These are phyloP conservation scores for Scrobipalpa costella DNA, from an alignment of 2,888 invertebrate species.

Conservation along the genomic window DNA sequence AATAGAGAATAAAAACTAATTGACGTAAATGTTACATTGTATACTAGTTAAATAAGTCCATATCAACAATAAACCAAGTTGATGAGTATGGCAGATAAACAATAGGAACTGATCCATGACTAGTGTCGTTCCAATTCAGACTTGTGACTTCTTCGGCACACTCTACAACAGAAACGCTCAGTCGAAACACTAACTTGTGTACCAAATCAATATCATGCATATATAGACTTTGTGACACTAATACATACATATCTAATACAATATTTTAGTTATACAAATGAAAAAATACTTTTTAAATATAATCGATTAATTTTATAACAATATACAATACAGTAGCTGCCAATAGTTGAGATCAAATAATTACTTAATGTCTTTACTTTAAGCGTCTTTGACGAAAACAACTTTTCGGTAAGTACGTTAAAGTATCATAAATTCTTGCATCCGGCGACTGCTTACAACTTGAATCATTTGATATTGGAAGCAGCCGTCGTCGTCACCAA, in stretches of 20 bases:
- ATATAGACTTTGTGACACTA: slow-evolving; percentile 36
- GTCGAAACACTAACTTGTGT: slow-evolving; percentile 59
- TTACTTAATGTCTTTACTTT: slow-evolving; percentile 45
- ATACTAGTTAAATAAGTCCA: slow-evolving; percentile 12
- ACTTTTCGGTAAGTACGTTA: slow-evolving; percentile 23
- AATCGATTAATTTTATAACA: slow-evolving; percentile 36
- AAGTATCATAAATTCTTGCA: slow-evolving; percentile 32
- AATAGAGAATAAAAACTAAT: slow-evolving; percentile 14
- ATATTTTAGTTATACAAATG: slow-evolving; percentile 30
- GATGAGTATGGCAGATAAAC: slow-evolving; percentile 33
- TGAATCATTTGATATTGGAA: neutral
- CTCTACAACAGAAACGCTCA: slow-evolving; percentile 46
- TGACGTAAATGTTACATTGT: slow-evolving; percentile 10
- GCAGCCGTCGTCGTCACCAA: slow-evolving; percentile 47
- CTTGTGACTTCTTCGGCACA: slow-evolving; percentile 66
- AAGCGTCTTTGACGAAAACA: slow-evolving; percentile 42
- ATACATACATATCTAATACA: slow-evolving; percentile 28
- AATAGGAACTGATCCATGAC: slow-evolving; percentile 49
- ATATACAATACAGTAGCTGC: slow-evolving; percentile 70
- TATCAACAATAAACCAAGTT: slow-evolving; percentile 5
- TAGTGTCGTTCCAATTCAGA: slow-evolving; percentile 54
- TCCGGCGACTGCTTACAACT: slow-evolving; percentile 31
- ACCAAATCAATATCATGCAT: slow-evolving; percentile 35
- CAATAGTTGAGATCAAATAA: slow-evolving; percentile 60
- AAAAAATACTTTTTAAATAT: slow-evolving; percentile 35